These are phyloP conservation scores for Rhinolophus ferrumequinum DNA, from an alignment of 2,113 vertebrate species.

Conservation along the genomic window DNA sequence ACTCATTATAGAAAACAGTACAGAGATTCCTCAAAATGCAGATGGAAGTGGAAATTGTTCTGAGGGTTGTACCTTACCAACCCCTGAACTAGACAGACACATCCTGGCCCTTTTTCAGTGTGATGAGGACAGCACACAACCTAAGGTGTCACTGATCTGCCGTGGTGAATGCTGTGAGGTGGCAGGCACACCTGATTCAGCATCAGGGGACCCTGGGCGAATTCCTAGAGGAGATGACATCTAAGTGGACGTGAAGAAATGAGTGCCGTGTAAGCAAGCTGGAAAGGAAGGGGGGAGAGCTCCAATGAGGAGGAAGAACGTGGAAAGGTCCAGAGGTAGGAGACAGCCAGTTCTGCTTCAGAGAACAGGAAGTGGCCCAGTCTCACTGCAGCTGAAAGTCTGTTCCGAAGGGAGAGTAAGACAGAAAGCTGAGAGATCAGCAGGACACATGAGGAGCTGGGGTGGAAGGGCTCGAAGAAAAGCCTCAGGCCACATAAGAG, in stretches of 20 bases:
- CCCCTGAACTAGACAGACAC: background rate
- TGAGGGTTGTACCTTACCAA: background rate
- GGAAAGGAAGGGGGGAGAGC: background rate
- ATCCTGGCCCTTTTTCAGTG: background rate
- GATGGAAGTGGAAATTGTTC: background rate
- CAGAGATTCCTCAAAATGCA: background rate
- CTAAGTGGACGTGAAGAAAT: background rate
- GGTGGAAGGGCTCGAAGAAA: background rate
- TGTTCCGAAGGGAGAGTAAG: no score
- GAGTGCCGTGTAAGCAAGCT: fast-evolving
- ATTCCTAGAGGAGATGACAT: background rate
- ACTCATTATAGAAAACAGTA: background rate
- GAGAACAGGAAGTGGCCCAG: background rate
- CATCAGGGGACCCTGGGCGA: background rate
- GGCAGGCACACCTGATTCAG: background rate
- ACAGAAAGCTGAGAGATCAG: background rate
- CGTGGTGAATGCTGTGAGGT: fast-evolving
- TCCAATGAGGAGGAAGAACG: background rate
- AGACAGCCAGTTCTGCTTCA: background rate
- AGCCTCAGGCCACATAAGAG: background rate
- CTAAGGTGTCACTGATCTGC: background rate
- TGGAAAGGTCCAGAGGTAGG: fast-evolving
- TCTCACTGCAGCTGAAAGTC: background rate
- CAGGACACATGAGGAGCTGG: no score
- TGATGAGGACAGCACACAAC: background rate